phyloP scores from a whole-genome alignment of 2,113 vertebrate genomes.

The Lophotis ruficrista region DNA sequence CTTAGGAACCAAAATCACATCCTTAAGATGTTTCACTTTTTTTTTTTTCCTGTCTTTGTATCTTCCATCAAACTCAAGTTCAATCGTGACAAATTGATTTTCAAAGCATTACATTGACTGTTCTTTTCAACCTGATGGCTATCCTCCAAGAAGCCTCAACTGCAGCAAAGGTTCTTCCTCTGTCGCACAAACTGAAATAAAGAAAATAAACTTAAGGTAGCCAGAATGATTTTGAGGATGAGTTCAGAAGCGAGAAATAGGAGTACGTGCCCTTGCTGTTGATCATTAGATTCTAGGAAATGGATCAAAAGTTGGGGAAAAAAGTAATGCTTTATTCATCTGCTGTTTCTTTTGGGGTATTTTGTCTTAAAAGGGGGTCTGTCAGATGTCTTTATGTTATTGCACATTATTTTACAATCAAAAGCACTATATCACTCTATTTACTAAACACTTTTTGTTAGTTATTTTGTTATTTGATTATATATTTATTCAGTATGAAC shows the following conservation, averaged over 20 bases:
- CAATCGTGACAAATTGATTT: background rate
- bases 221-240: background rate
- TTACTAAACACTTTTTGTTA: background rate
- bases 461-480: background rate
- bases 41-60: background rate
- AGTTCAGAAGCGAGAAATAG: background rate
- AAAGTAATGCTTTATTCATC: background rate
- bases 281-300: background rate
- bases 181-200: background rate
- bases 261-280: background rate
- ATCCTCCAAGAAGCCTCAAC: background rate
- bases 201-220: background rate
- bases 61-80: background rate
- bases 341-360: background rate
- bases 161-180: background rate
- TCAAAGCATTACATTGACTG: background rate
- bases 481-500: background rate
- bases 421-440: background rate
- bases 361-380: background rate
- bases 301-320: background rate
- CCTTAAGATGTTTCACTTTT: background rate
- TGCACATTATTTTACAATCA: background rate
- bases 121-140: background rate
- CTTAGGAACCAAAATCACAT: background rate
- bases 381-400: background rate